Evolutionary conservation across 1,140 invertebrate species (phyloP), one percentile per base, ranked within the genome.

Genomic region (Drosophila kikkawai): DNA sequence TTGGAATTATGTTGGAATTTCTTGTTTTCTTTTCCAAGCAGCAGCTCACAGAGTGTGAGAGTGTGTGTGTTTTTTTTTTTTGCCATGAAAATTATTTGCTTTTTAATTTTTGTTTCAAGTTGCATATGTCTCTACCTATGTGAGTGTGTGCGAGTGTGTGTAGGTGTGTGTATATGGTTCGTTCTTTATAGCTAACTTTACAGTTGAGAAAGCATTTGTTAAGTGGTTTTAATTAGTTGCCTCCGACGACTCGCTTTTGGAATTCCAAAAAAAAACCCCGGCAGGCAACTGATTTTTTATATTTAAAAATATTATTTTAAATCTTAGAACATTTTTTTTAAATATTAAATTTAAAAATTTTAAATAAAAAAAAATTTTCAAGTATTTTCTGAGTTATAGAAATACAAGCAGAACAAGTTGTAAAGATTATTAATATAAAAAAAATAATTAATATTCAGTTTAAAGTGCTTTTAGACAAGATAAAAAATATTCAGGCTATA

Each of bases 41-140:
- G 22, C 5, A 29, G 26, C 26, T 29, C 26, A 12, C 11, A 9
- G 39, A 42, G 56, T 55, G 57, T 47, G 56, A 48, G 29, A 57
- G 50, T 58, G 55, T 64, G 26, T 26, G 26, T 64, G 22, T 26
- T 2, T 26, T 26, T 29, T 29, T 60, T 80, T 22, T 59, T 73
- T 88, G 81, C 81, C 63, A 90, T 90, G 81, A 81, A 88, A 85
- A 88, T 88, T 90, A 90, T 90, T 88, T 88, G 84, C 85, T 79
- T 88, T 88, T 88, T 84, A 88, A 88, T 88, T 90, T 56, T 90
- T 85, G 85, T 85, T 88, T 90, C 85, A 90, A 90, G 78, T 84
- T 85, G 79, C 84, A 88, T 81, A 85, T 84, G 81, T 88, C 71
- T 88, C 80, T 84, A 77, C 44, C 63, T 37, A 75, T 57, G 44